Evolutionary conservation across 2,113 vertebrate genomes (phyloP), one percentile per base, ranked within the genome.

Genomic region (Phaethornis superciliosus): DNA sequence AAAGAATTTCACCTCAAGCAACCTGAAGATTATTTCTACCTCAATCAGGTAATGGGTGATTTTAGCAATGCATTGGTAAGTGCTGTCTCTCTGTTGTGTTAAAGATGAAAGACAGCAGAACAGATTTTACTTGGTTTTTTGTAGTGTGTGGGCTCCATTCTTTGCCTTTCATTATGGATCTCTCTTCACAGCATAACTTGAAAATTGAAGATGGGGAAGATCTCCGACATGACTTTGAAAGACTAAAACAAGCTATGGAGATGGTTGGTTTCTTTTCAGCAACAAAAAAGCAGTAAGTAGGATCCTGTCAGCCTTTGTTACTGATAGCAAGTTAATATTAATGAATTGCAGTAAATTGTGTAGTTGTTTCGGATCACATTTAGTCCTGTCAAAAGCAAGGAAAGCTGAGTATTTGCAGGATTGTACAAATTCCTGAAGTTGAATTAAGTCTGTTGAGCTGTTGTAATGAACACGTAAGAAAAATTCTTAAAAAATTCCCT

Each of bases 231-330:
- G 99, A 99, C 72, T 99, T 99, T 3, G 99, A 99, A 91, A 97
- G 99, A 24, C 97, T 99, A 55, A 99, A 99, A 96, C 99, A 99
- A 97, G 99, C 99, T 52, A 99, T 99, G 99, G 99, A 99, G 97
- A 99, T 99, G 99, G 99, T 99, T 90, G 99, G 99, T 93, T 99
- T 99, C 95, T 99, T 99, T 76, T 97, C 99, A 5, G 98, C 99
- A 77, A 99, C 99, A 58, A 99, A 98, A 96, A 99, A 98, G 71
- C 99, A 99, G 99, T 99, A 83, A 98, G 99, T 90, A 26, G 19
- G 21, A n/a, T 26, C 35, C 13, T 28, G 12, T 30, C 7, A 64
- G 68, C 42, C 67, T 76, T 65, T 42, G 12, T 63, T 47, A 2
- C n/a, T 35, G 56, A 5, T 11, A 37, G 20, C 33, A 60, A 15